Evolutionary conservation across 2,113 vertebrate species (phyloP), one percentile per base, ranked within the genome.

Genomic region (Megaleporinus macrocephalus): DNA sequence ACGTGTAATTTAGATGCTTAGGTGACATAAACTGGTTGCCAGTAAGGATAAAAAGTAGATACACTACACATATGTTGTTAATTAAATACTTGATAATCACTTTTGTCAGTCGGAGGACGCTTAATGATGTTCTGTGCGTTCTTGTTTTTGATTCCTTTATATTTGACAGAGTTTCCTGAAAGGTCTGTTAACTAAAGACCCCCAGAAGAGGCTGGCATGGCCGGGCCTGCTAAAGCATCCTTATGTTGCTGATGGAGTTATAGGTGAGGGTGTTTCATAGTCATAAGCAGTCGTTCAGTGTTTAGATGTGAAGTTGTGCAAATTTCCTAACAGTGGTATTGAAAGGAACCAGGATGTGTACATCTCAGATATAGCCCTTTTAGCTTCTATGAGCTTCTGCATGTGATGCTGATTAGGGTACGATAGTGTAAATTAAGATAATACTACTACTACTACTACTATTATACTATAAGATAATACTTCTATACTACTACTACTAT

Each of bases 161-260:
- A n/a, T 63, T n/a, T 79, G 63, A 41, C 86, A 99, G 98, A 96
- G 90, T 89, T 99, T 99, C 86, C 91, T 99, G 61, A 96, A 98
- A 86, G 98, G 98, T 53, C 93, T 99, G 51, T 89, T 99, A 65
- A 98, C 93, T 84, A 99, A 99, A 93, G 96, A 99, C 65, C 95
- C 97, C 0, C 85, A 82, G 69, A 94, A 95, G 84, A 95, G 98
- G 14, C 89, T 99, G 77, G 95, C 97, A 0, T 99, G 98, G 98
- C 97, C 98, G 4, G 94, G 95, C 65, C 93, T 99, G 53, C 90
- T 99, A 53, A 91, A 94, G 86, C 97, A 99, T 78, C 96, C 98
- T 7, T 99, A 97, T 90, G 94, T 99, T 89, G 95, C 95, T 81
- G 96, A 96, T 72, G 91, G 15, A 76, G 95, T 98, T 89, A 90